Evolutionary conservation across 2,797 vertebrate species (phyloP).

Genomic region (Aselliscus stoliczkanus): DNA sequence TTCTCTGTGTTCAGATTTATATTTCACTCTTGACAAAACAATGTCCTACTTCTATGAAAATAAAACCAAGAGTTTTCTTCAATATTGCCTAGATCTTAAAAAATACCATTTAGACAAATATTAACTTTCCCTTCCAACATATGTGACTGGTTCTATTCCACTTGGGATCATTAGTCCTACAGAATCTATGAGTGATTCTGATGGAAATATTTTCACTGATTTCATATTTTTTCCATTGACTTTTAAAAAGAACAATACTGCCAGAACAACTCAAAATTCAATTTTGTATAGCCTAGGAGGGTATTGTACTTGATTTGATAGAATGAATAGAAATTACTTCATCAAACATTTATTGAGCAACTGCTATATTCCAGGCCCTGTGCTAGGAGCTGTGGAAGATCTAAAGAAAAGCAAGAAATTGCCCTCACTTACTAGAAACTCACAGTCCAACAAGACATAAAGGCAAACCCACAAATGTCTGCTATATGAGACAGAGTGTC

Average conservation of each 20-base stretch:
- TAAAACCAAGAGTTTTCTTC: not conserved
- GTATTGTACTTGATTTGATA: not conserved
- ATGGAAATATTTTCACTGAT: not conserved
- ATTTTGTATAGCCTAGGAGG: not conserved
- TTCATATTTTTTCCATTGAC: constrained; percentile 18
- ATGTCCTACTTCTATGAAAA: constrained; percentile 27
- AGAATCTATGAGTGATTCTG: not conserved
- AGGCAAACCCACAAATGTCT: not conserved
- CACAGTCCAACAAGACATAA: not conserved
- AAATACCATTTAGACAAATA: constrained; percentile 27
- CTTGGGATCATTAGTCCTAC: not conserved
- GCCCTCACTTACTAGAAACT: not conserved
- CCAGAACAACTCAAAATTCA: not conserved
- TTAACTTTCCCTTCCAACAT: constrained; percentile 16
- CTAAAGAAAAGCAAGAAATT: not conserved
- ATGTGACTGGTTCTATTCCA: not conserved
- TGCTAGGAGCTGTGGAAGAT: not conserved
- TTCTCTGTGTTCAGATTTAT: constrained; percentile 26
- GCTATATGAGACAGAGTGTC: not conserved
- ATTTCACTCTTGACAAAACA: not conserved
- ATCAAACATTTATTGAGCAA: not conserved
- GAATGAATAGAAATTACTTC: constrained; percentile 1
- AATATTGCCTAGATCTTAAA: not conserved
- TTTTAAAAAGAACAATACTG: not conserved
- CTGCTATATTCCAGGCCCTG: not conserved